A percentile compares a stretch with the other conserved stretches of the same genome.
These are phyloP conservation scores for Taeniopygia guttata DNA, from an alignment of 2,797 vertebrate genomes.

Conservation along the genomic window DNA sequence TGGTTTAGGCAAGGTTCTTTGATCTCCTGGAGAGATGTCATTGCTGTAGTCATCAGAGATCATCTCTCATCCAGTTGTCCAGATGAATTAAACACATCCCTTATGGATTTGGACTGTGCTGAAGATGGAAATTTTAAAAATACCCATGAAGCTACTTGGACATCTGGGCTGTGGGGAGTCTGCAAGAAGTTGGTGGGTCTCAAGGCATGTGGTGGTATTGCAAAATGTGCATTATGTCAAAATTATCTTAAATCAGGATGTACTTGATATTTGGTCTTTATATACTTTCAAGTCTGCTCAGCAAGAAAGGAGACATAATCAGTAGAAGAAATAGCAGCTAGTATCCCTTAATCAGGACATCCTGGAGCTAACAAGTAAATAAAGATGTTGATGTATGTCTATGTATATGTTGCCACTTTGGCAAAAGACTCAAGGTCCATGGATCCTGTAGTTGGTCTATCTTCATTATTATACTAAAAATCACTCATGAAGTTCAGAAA, in stretches of 20 bases:
- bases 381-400: background rate
- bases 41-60: background rate
- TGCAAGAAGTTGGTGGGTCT: background rate
- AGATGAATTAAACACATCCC: background rate
- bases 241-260: background rate
- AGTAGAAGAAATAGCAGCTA: background rate
- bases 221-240: background rate
- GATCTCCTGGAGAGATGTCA: background rate
- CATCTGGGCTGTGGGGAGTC: background rate
- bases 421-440: background rate
- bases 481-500: background rate
- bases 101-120: too few relatives aligned
- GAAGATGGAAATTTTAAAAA: background rate
- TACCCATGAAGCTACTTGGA: fast-evolving
- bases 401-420: background rate
- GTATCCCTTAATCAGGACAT: background rate
- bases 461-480: background rate
- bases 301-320: background rate
- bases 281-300: background rate
- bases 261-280: background rate
- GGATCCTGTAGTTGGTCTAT: background rate
- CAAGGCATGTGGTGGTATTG: fast-evolving
- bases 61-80: background rate
- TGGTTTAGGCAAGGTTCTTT: fast-evolving
- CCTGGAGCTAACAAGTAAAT: background rate